phyloP scores from a whole-genome alignment of 2,113 vertebrate species.

The Agelaius phoeniceus region DNA sequence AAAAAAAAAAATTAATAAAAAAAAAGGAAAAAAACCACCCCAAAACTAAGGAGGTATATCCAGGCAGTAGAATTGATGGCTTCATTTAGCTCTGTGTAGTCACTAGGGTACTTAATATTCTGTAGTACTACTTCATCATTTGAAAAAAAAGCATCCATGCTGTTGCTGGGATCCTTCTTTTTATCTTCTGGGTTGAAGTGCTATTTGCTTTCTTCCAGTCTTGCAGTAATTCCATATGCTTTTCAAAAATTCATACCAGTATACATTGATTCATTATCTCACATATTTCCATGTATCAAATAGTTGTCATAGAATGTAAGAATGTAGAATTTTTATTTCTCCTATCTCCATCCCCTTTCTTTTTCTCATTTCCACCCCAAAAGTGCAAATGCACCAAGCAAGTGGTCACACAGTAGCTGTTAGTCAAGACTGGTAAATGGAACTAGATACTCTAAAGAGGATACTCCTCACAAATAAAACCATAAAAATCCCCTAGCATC shows the following conservation, averaged over 20 bases:
- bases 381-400: neutral
- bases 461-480: neutral
- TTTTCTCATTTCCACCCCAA: neutral
- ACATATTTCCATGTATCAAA: neutral
- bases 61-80: neutral
- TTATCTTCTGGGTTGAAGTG: neutral
- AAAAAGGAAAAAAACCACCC: fast-evolving
- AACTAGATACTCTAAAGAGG: neutral
- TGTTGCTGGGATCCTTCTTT: neutral
- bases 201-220: neutral
- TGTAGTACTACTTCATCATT: neutral
- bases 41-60: neutral
- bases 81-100: neutral
- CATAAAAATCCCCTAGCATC: neutral
- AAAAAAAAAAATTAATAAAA: neutral
- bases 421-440: neutral
- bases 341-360: neutral
- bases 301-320: neutral
- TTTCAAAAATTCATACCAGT: neutral
- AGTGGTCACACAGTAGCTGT: neutral
- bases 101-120: neutral
- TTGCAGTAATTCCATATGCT: neutral
- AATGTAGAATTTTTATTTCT: neutral
- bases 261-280: neutral
- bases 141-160: neutral